Conservation (phyloP, 1,140 invertebrate species). For the Diplogasteroides magnus region DNA sequence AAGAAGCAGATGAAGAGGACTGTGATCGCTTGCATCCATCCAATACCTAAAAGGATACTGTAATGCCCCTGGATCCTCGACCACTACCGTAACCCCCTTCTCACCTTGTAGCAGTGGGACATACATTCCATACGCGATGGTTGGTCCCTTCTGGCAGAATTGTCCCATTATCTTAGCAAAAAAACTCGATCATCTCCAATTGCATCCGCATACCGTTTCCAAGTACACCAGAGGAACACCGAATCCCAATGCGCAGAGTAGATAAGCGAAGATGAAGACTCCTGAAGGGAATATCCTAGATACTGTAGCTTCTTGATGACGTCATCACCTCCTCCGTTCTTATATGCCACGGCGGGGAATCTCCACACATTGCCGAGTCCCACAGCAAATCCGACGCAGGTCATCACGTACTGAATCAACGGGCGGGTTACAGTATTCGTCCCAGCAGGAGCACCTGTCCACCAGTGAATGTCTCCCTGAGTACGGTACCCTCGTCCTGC, state of each 20-base stretch:
- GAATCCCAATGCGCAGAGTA: neutral
- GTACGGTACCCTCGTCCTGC: too few species aligned
- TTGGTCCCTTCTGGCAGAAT: neutral
- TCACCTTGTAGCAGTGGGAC: conserved; percentile 4
- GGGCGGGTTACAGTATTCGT: too few species aligned
- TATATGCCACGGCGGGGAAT: conserved; percentile 56
- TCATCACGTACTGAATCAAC: conserved; percentile 4
- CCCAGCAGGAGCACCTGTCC: too few species aligned
- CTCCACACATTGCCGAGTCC: conserved; percentile 30
- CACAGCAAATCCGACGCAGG: conserved; percentile 16
- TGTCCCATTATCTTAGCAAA: conserved; percentile 7
- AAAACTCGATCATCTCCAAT: too few species aligned
- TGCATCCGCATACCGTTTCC: too few species aligned
- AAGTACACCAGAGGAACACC: conserved; percentile 4
- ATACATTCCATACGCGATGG: neutral
- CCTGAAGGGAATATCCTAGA: neutral
- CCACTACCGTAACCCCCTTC: neutral
- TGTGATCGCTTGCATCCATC: neutral
- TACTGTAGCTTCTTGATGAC: conserved; percentile 56
- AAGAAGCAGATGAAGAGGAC: neutral
- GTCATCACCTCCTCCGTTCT: conserved; percentile 53
- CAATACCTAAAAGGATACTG: conserved; percentile 7
- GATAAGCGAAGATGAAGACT: conserved; percentile 4
- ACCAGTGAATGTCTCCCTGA: too few species aligned
- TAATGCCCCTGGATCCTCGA: too few species aligned